These are phyloP conservation scores for Dicrurus megarhynchus DNA, from an alignment of 2,113 vertebrate genomes.

Conservation along the genomic window DNA sequence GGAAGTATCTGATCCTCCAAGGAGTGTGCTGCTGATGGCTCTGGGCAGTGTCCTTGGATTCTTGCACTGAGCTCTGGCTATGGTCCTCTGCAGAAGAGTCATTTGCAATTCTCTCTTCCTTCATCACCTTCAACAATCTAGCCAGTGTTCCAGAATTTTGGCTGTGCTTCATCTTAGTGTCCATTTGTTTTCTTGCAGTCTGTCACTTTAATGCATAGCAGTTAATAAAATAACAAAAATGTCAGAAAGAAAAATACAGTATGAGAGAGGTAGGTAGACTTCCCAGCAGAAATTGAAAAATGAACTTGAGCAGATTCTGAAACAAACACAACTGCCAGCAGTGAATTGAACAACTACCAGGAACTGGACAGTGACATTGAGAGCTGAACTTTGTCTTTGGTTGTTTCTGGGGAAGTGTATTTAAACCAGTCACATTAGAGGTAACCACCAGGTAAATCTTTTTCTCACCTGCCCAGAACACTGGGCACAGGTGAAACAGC, in stretches of 20 bases:
- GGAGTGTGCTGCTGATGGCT: neutral
- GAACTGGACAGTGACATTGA: neutral
- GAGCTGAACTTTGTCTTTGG: neutral
- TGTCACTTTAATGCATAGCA: neutral
- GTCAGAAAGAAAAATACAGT: conserved; percentile 12
- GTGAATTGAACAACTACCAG: neutral
- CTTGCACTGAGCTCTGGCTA: neutral
- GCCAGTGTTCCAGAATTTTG: neutral
- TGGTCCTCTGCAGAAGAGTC: neutral
- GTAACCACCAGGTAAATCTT: neutral
- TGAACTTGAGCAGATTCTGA: neutral
- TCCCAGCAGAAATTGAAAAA: neutral
- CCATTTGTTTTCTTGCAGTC: conserved; percentile 5
- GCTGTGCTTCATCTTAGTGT: neutral
- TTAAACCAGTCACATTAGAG: neutral
- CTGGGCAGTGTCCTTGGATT: neutral
- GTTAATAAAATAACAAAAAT: conserved; percentile 17
- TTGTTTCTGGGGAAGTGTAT: neutral
- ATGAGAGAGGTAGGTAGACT: neutral
- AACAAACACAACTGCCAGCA: neutral
- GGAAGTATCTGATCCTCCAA: neutral
- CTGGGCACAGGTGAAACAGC: neutral
- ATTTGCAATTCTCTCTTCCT: conserved; percentile 14
- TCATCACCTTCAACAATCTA: neutral
- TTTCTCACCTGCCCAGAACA: neutral